Conservation (phyloP, 2,113 vertebrate species). For the Benitochromis conjunctus region DNA sequence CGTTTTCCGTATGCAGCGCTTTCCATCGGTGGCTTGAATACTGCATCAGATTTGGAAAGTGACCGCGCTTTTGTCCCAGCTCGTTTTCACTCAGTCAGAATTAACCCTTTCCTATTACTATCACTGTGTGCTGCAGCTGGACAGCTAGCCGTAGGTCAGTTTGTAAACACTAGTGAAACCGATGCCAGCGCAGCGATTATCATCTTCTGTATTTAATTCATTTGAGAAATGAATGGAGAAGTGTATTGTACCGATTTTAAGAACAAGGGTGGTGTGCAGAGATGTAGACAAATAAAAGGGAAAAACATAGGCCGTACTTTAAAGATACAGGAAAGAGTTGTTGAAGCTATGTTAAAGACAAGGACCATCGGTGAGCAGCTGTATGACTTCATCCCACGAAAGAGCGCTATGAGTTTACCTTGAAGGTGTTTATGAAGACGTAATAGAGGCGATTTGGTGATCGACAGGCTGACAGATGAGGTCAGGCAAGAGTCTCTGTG, state of each 20-base stretch:
- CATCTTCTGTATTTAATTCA: neutral
- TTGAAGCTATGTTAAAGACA: neutral
- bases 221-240: neutral
- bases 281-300: neutral
- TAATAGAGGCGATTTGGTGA: neutral
- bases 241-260: neutral
- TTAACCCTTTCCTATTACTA: slow-evolving; percentile 68
- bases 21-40: neutral
- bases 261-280: neutral
- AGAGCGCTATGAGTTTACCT: neutral
- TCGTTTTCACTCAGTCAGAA: slow-evolving; percentile 28
- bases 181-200: neutral
- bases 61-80: slow-evolving; percentile 68
- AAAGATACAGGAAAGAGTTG: neutral
- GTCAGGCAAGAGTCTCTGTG: neutral
- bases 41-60: slow-evolving; percentile 61
- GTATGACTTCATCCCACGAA: neutral
- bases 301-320: neutral
- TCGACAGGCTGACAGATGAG: neutral
- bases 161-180: neutral
- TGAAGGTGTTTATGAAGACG: neutral
- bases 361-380: neutral
- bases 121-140: neutral
- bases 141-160: neutral
- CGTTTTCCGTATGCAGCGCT: neutral